Percentiles rank a stretch among this genome's conserved stretches.
Evolutionary conservation across 2,888 invertebrate species (phyloP).

Genomic region (Melanargia galathea): DNA sequence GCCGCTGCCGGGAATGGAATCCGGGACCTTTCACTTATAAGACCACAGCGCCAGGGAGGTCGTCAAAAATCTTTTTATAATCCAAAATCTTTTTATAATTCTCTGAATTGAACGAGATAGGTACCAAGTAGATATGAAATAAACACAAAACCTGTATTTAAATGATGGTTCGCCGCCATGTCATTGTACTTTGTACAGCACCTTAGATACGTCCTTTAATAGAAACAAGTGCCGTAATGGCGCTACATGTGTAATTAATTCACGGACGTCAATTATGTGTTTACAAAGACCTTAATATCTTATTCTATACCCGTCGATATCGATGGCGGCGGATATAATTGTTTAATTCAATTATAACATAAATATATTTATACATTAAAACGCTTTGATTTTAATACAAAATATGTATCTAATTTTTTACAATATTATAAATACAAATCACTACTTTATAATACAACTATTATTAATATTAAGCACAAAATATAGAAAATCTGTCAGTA

Average conservation of each 20-base stretch:
- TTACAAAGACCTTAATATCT: slow-evolving; percentile 26
- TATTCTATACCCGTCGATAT: slow-evolving; percentile 23
- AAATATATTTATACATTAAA: not conserved
- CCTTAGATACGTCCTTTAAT: slow-evolving; percentile 10
- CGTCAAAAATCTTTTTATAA: no score
- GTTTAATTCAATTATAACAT: slow-evolving; percentile 13
- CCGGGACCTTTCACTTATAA: no score
- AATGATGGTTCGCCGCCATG: slow-evolving; percentile 2
- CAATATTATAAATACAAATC: no score
- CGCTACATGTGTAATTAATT: slow-evolving; percentile 27
- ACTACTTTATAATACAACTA: no score
- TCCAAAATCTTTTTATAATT: no score
- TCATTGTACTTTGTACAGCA: slow-evolving; percentile 4
- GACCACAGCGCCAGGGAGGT: no score
- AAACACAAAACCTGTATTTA: not conserved
- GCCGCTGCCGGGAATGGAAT: no score
- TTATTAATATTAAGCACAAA: no score
- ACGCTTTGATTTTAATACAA: not conserved
- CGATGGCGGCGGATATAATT: slow-evolving; percentile 18
- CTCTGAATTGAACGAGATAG: no score
- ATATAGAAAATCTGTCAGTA: no score
- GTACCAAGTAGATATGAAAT: not conserved
- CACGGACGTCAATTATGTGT: slow-evolving; percentile 26
- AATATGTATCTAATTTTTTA: not conserved
- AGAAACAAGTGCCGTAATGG: slow-evolving; percentile 19